Conservation (phyloP, 2,888 invertebrate genomes). For the Sinopyrophorus schimmeli region DNA sequence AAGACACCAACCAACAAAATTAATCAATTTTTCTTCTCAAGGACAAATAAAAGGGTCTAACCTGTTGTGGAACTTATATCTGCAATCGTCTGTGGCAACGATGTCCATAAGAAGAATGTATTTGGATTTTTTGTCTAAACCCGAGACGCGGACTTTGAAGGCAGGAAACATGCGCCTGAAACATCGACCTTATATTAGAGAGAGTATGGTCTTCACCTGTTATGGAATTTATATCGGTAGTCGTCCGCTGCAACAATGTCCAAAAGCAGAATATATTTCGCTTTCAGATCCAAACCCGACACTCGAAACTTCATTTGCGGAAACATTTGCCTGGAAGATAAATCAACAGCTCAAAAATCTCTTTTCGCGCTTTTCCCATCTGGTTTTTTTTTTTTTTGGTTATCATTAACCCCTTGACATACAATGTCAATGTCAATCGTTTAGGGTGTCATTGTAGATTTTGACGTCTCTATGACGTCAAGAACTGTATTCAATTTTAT, state of each 20-base stretch:
- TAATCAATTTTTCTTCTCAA: conserved; percentile 21
- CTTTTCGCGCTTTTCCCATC: background rate
- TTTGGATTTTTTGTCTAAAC: conserved; percentile 96
- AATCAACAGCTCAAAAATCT: no score
- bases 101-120: conserved; percentile 98
- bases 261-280: conserved; percentile 98
- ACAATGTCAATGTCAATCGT: no score
- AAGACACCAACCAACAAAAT: conserved; percentile 38
- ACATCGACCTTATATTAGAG: conserved; percentile 54
- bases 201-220: conserved; percentile 68
- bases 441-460: no score
- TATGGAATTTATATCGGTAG: conserved; percentile 97
- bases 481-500: no score
- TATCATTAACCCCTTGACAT: no score
- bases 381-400: conserved; percentile 7
- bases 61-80: conserved; percentile 94
- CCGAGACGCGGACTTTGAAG: conserved; percentile 94
- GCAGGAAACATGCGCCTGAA: conserved; percentile 98
- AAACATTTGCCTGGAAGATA: conserved; percentile 94
- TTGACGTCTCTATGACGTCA: no score
- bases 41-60: conserved; percentile 54
- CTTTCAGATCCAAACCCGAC: conserved; percentile 96
- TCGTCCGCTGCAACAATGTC: conserved; percentile 99
- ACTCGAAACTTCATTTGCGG: conserved; percentile 99
- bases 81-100: conserved; percentile 94